Percentiles rank a stretch among this genome's conserved stretches.
Conservation (phyloP, 2,888 invertebrate genomes). For the Apodemia hepburni region DNA sequence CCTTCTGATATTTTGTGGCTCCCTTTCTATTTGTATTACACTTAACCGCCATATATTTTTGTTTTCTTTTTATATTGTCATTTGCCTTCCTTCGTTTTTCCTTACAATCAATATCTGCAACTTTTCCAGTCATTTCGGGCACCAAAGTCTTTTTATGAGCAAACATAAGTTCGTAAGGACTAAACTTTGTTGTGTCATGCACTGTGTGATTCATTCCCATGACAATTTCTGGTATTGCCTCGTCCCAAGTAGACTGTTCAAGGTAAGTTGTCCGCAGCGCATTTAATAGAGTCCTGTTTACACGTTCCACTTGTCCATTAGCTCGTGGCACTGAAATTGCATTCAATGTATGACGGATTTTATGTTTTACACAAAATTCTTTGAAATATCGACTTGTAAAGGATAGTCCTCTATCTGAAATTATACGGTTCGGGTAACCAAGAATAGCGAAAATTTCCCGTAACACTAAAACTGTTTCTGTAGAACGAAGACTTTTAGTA, state of each 20-base stretch:
- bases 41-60: too few relatives aligned
- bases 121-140: too few relatives aligned
- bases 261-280: slow-evolving; percentile 32
- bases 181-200: slow-evolving; percentile 28
- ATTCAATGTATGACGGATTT: slow-evolving; percentile 32
- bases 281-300: slow-evolving; percentile 29
- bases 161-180: slow-evolving; percentile 27
- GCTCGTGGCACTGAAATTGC: slow-evolving; percentile 34
- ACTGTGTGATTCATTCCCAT: slow-evolving; percentile 38
- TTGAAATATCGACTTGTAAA: slow-evolving; percentile 35
- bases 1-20: too few relatives aligned
- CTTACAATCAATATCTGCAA: too few relatives aligned
- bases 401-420: slow-evolving; percentile 28
- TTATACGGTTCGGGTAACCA: slow-evolving; percentile 26
- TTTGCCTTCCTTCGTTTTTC: too few relatives aligned
- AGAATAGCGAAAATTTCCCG: slow-evolving; percentile 25
- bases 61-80: too few relatives aligned
- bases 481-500: slow-evolving; percentile 30
- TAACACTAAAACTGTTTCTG: slow-evolving; percentile 25
- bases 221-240: slow-evolving; percentile 29
- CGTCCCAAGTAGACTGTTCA: slow-evolving; percentile 32
- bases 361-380: slow-evolving; percentile 28
- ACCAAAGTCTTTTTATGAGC: background rate
- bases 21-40: too few relatives aligned
- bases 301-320: slow-evolving; percentile 36